Evolutionary conservation across 2,113 vertebrate species (phyloP).

Genomic region (Rissa tridactyla): DNA sequence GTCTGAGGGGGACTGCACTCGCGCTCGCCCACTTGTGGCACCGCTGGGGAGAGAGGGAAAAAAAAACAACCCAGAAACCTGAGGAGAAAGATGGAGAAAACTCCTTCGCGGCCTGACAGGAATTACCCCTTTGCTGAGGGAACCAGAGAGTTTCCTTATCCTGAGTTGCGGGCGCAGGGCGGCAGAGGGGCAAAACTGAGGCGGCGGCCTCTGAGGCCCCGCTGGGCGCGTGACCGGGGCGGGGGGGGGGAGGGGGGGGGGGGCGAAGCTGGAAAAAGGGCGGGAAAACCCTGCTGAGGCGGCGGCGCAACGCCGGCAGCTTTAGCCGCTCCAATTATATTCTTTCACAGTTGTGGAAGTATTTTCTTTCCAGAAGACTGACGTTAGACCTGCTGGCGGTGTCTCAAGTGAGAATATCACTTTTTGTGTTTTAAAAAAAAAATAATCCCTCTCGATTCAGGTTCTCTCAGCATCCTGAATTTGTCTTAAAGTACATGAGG

Average conservation of each 20-base stretch:
- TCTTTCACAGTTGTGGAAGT: background rate
- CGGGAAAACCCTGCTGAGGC: background rate
- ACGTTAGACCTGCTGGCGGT: background rate
- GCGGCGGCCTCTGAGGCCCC: background rate
- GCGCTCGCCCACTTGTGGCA: background rate
- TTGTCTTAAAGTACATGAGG: background rate
- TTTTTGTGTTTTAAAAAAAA: background rate
- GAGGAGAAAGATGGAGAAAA: background rate
- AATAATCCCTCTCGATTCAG: too few species aligned
- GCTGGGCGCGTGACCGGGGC: rapidly evolving
- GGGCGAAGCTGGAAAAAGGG: background rate
- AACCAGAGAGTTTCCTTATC: background rate
- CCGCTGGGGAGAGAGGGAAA: too few species aligned
- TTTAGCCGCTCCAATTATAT: too few species aligned
- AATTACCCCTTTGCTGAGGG: background rate
- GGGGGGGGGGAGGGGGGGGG: too few species aligned
- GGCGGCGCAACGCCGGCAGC: too few species aligned
- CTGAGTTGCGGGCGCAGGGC: background rate
- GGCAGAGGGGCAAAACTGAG: too few species aligned
- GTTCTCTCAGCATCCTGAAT: background rate
- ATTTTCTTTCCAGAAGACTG: background rate
- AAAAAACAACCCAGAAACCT: background rate
- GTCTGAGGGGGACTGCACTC: background rate
- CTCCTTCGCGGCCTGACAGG: rapidly evolving
- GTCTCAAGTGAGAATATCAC: background rate